Conservation (phyloP, 1,140 invertebrate genomes). For the Sesamia nonagrioides region DNA sequence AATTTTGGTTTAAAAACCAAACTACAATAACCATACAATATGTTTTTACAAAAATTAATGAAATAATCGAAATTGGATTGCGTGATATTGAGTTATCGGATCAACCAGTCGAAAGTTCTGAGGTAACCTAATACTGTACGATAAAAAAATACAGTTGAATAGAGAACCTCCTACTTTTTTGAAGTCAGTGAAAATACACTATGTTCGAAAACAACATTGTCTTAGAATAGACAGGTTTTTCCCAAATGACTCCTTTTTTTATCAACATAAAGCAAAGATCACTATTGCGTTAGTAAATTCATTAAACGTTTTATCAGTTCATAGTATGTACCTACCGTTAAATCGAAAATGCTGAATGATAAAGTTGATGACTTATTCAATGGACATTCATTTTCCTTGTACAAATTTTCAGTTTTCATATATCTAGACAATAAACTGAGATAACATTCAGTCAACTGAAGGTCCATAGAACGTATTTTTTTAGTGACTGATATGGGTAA, state of each 20-base stretch:
- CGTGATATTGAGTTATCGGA: too few species aligned
- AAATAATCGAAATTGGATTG: too few species aligned
- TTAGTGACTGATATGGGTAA: not conserved
- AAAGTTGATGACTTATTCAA: not conserved
- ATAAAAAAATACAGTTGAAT: too few species aligned
- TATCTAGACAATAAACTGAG: conserved; percentile 23
- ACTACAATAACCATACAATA: too few species aligned
- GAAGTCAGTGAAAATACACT: too few species aligned
- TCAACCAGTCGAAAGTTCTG: too few species aligned
- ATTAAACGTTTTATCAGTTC: not conserved
- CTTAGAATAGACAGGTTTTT: too few species aligned
- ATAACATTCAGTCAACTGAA: conserved; percentile 22
- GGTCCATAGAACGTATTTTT: conserved; percentile 6
- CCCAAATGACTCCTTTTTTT: not conserved
- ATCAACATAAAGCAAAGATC: not conserved
- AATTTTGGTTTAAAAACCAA: too few species aligned
- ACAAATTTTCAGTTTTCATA: not conserved
- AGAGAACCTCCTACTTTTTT: too few species aligned
- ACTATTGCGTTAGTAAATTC: not conserved
- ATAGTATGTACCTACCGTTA: conserved; percentile 12
- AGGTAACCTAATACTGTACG: too few species aligned
- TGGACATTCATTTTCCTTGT: not conserved
- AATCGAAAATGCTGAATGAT: conserved; percentile 7
- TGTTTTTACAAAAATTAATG: too few species aligned
- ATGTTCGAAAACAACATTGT: too few species aligned